Conservation (phyloP, 2,797 vertebrate species). For the Mus spretus region DNA sequence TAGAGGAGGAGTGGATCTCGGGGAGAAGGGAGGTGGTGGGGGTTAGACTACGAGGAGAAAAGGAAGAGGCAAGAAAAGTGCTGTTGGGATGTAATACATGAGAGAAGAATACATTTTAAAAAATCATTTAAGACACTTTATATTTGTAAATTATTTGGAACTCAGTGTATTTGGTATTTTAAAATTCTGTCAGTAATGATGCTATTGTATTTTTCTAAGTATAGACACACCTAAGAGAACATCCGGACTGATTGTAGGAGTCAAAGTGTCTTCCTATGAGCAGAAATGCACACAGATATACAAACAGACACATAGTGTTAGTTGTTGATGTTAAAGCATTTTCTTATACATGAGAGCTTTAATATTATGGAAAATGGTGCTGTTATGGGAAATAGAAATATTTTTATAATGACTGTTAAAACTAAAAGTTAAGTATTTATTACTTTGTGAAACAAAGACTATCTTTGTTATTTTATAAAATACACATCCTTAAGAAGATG, state of each 20-base stretch:
- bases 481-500: constrained; percentile 30
- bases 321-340: neutral
- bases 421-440: constrained; percentile 21
- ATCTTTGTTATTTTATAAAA: neutral
- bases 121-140: neutral
- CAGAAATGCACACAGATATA: neutral
- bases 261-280: neutral
- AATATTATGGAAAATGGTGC: neutral
- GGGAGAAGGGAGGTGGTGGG: neutral
- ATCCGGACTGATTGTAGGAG: neutral
- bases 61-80: neutral
- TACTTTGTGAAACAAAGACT: neutral
- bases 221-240: neutral
- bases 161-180: constrained; percentile 10
- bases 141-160: constrained; percentile 43
- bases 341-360: neutral
- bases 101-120: neutral
- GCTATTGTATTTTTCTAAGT: constrained; percentile 19
- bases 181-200: neutral
- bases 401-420: constrained; percentile 14
- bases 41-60: neutral
- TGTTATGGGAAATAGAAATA: neutral
- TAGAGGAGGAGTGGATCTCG: neutral
- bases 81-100: neutral
- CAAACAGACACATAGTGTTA: neutral